Evolutionary conservation across 2,888 invertebrate species (phyloP).

Genomic region (Ischnura elegans): DNA sequence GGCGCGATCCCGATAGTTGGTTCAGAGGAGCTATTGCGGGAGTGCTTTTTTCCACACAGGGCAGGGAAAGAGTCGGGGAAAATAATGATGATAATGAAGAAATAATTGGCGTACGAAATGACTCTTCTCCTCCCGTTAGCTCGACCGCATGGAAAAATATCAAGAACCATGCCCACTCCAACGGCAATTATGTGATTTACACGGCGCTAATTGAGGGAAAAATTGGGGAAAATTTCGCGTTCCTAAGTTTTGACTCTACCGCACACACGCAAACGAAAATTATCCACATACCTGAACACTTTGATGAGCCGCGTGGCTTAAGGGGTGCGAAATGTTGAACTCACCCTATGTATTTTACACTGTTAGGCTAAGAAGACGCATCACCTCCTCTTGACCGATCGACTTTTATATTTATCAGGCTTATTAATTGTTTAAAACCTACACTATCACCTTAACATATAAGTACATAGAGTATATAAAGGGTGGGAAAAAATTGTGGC

Average conservation of each 20-base stretch:
- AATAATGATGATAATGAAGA: conserved; percentile 23
- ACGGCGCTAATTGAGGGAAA: background rate
- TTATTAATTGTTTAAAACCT: no score
- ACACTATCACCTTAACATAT: no score
- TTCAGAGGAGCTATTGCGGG: background rate
- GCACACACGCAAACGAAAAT: background rate
- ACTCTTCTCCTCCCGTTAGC: background rate
- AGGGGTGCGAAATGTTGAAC: conserved; percentile 5
- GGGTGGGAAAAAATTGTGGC: no score
- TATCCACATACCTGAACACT: no score
- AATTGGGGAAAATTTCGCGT: conserved; percentile 15
- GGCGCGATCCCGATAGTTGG: background rate
- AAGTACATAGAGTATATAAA: no score
- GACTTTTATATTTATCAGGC: no score
- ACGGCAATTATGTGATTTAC: conserved; percentile 3
- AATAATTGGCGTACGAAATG: conserved; percentile 18
- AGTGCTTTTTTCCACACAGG: background rate
- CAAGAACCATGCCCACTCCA: background rate
- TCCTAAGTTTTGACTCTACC: background rate
- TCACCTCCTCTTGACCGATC: no score
- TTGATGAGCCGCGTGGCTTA: background rate
- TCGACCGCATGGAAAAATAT: conserved; percentile 6
- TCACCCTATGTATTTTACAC: no score
- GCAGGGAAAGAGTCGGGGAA: background rate
- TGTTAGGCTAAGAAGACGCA: no score